These are phyloP conservation scores for Anastrepha obliqua DNA, from an alignment of 1,140 invertebrate species.

Conservation along the genomic window DNA sequence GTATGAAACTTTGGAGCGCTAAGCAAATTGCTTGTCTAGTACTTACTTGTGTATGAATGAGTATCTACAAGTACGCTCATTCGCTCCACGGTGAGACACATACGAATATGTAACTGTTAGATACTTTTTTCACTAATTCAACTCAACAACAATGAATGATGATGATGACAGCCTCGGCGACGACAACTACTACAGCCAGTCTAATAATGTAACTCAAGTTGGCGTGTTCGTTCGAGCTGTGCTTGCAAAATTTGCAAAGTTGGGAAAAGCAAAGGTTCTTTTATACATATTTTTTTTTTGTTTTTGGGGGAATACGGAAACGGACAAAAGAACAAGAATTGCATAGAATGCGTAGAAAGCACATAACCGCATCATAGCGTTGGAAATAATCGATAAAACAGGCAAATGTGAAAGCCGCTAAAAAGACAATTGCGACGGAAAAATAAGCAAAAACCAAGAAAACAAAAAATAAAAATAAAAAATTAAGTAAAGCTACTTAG, in stretches of 20 bases:
- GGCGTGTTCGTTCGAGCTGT: slow-evolving; percentile 22
- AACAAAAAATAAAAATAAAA: slow-evolving; percentile 13
- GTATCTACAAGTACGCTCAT: slow-evolving; percentile 36
- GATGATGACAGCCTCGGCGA: slow-evolving; percentile 35
- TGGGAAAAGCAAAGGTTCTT: background rate
- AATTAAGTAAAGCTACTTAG: background rate
- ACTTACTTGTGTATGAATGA: background rate
- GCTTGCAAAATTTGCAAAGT: slow-evolving; percentile 24
- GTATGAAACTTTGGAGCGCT: slow-evolving; percentile 15
- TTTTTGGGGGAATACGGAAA: slow-evolving; percentile 30
- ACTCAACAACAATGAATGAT: slow-evolving; percentile 28
- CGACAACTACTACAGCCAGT: background rate
- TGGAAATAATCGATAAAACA: slow-evolving; percentile 51
- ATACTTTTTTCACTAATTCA: slow-evolving; percentile 42
- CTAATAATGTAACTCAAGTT: slow-evolving; percentile 51
- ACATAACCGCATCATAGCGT: background rate
- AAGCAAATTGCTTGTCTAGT: background rate
- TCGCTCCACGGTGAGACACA: slow-evolving; percentile 12
- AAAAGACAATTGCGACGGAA: slow-evolving; percentile 9
- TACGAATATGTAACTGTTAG: background rate
- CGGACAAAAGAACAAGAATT: background rate
- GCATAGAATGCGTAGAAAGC: slow-evolving; percentile 10
- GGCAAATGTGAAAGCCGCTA: slow-evolving; percentile 44
- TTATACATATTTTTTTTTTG: background rate
- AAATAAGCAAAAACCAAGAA: background rate